A percentile compares a stretch with the other conserved stretches of the same genome.
phyloP scores from a whole-genome alignment of 2,113 vertebrate species.

The Petrocephalus zakoni region DNA sequence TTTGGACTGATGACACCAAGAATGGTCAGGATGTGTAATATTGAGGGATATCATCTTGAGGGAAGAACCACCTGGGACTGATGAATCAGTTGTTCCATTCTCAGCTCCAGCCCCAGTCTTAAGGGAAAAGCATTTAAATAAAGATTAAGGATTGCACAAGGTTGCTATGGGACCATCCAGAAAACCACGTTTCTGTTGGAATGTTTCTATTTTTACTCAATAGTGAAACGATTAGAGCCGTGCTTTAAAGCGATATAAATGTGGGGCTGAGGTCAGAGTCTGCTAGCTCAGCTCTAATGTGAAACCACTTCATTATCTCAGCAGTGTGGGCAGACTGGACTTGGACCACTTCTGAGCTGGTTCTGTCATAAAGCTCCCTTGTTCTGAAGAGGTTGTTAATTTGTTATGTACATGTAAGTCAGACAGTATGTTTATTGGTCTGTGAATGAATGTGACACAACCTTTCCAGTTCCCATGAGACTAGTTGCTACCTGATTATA shows the following conservation, averaged over 20 bases:
- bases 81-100: constrained; percentile 15
- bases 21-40: neutral
- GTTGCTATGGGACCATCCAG: neutral
- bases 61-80: neutral
- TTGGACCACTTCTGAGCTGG: neutral
- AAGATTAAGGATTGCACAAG: neutral
- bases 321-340: neutral
- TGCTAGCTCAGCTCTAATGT: constrained; percentile 12
- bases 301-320: constrained; percentile 15
- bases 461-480: neutral
- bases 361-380: neutral
- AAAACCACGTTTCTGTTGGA: constrained; percentile 10
- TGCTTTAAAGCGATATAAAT: neutral
- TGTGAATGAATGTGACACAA: neutral
- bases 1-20: neutral
- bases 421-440: neutral
- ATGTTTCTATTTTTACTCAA: constrained; percentile 20
- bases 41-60: neutral
- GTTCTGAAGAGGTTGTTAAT: neutral
- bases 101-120: neutral
- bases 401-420: neutral
- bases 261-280: neutral
- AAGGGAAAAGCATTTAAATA: neutral
- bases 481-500: neutral
- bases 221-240: constrained; percentile 4